Conservation (phyloP, 2,113 vertebrate genomes). For the Oreochromis tanganicae region DNA sequence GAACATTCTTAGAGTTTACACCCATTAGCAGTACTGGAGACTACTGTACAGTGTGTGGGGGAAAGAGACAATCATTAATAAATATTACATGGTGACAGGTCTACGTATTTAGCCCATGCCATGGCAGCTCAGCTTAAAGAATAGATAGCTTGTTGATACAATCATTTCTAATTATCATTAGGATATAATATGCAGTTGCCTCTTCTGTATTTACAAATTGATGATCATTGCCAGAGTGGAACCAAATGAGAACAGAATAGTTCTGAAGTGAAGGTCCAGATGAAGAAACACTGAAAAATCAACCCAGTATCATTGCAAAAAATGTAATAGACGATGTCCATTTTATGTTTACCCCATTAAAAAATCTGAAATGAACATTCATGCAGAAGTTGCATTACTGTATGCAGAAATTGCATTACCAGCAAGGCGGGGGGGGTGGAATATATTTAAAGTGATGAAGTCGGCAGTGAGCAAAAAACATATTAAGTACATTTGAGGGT, state of each 20-base stretch:
- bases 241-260: background rate
- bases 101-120: slow-evolving; percentile 30
- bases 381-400: background rate
- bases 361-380: background rate
- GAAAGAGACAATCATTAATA: slow-evolving; percentile 24
- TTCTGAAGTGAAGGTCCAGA: background rate
- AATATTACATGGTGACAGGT: slow-evolving; percentile 32
- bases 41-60: background rate
- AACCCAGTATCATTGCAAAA: background rate
- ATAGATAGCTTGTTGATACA: slow-evolving; percentile 29
- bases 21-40: background rate
- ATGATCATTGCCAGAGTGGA: background rate
- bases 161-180: slow-evolving; percentile 34
- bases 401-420: background rate
- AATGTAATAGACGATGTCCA: background rate
- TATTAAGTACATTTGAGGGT: background rate
- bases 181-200: background rate
- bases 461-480: background rate
- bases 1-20: background rate
- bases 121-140: slow-evolving; percentile 25
- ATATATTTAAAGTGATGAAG: background rate
- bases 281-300: background rate
- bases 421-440: background rate
- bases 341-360: background rate
- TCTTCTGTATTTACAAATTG: background rate